Evolutionary conservation across 1,140 invertebrate species (phyloP).

Genomic region (Anadara kagoshimensis): DNA sequence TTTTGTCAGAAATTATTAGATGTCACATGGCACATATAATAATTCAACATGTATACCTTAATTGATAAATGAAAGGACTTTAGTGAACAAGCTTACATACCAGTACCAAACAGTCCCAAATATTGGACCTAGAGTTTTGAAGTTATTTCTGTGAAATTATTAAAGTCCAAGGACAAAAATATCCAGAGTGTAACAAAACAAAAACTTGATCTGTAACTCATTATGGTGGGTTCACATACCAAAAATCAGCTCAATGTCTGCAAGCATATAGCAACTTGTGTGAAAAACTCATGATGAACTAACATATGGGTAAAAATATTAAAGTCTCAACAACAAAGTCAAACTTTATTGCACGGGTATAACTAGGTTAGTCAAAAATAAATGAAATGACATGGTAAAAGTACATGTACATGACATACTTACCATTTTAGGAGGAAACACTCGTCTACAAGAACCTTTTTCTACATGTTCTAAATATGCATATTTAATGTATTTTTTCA

Average conservation of each 20-base stretch:
- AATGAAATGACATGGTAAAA: too few relatives aligned
- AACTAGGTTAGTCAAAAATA: too few relatives aligned
- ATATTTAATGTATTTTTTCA: slow-evolving; percentile 78
- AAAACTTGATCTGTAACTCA: neutral
- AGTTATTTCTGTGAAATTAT: too few relatives aligned
- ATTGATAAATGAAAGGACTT: too few relatives aligned
- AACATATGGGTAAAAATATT: too few relatives aligned
- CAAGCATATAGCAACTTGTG: neutral
- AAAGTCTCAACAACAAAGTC: too few relatives aligned
- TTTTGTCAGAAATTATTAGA: too few relatives aligned
- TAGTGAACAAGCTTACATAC: neutral
- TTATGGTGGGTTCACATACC: neutral
- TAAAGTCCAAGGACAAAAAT: too few relatives aligned
- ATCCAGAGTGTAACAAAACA: too few relatives aligned
- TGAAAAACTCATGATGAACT: neutral
- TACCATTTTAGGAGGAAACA: slow-evolving; percentile 86
- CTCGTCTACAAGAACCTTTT: slow-evolving; percentile 84
- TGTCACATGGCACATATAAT: too few relatives aligned
- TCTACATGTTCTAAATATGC: slow-evolving; percentile 88
- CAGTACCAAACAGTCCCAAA: neutral
- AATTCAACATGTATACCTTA: too few relatives aligned
- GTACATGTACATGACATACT: slow-evolving; percentile 44
- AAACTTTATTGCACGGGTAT: too few relatives aligned
- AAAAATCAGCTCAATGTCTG: neutral
- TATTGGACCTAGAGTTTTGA: neutral